Base-by-base conservation (phyloP, 1,140 invertebrate genomes). In the Brachionus plicatilis region DNA sequence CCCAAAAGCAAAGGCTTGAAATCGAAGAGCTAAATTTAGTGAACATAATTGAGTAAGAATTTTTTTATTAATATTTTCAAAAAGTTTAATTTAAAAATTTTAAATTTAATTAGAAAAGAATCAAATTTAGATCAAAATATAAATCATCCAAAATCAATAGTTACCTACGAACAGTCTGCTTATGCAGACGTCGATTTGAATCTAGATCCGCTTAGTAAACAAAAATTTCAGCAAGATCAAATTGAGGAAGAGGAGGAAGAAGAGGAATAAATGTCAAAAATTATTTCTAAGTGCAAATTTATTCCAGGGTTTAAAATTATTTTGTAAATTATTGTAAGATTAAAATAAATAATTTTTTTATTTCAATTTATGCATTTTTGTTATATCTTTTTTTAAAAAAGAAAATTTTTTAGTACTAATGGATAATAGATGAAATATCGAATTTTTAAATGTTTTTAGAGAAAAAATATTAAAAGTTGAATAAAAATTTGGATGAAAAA, bases 1-100 rank as follows among this genome's bases (percentile, higher is more conserved):
- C n/a, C 12, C 72, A 76, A 76, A 76, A 76, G 14, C 12, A 76
- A 50, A 47, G 20, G 5, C 72, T 76, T 76, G 72, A 76, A 24
- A 14, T 76, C 27, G 72, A 76, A 29, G 72, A 76, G 27, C 27
- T 76, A 29, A 50, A 76, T 50, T 50, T 76, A 24, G 27, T 76
- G 43, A 76, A 53, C 50, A 9, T 50, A 24, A 76, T 76, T 9
- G 45, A 76, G 72, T 76, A 27, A 50, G 20, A 70, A 70, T 7
- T 37, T 4, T 7, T 12, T 70, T n/a, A 37, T 29, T 29, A 9
- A 0, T 70, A 5, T 29, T 11, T 29, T 2, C 0, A 70, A 70
- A 70, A 29, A 11, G 20, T 70, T 70, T n/a, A 43, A 37, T 75
- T 70, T 43, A 47, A 43, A 17, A 43, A 24, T 24, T 24, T 1